phyloP scores from a whole-genome alignment of 2,797 vertebrate species.

The Thalassophryne amazonica region DNA sequence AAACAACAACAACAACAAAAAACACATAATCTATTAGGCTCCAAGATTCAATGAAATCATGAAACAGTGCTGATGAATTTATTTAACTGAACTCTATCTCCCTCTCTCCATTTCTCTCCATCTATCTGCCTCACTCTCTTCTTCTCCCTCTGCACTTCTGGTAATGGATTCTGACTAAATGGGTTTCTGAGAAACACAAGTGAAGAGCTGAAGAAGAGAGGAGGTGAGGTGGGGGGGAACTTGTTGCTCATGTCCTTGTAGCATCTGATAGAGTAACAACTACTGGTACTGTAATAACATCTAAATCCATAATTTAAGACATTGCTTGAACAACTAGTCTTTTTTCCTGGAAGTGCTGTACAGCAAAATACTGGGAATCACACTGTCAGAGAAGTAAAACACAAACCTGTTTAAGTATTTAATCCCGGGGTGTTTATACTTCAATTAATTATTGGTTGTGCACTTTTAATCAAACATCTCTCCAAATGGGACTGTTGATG shows the following conservation, averaged over 20 bases:
- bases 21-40: conserved; percentile 23
- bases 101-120: conserved; percentile 1
- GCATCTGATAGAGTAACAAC: not conserved
- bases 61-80: conserved; percentile 33
- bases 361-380: not conserved
- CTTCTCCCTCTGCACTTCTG: conserved; percentile 48
- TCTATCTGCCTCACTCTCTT: conserved; percentile 16
- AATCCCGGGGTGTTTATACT: too few relatives aligned
- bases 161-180: conserved; percentile 64
- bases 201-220: conserved; percentile 11
- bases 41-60: conserved; percentile 11
- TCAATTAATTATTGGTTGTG: too few relatives aligned
- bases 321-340: too few relatives aligned
- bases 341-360: not conserved
- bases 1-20: conserved; percentile 29
- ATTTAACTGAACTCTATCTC: conserved; percentile 15
- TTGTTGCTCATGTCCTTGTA: conserved; percentile 19
- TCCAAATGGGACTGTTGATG: too few relatives aligned
- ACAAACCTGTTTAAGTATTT: too few relatives aligned
- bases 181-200: conserved; percentile 58
- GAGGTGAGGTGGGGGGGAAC: conserved; percentile 1
- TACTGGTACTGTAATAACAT: not conserved
- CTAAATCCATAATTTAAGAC: not conserved
- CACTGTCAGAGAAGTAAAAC: not conserved
- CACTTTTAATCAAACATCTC: too few relatives aligned